Evolutionary conservation across 2,113 vertebrate genomes (phyloP).

Genomic region (Mobula birostris): DNA sequence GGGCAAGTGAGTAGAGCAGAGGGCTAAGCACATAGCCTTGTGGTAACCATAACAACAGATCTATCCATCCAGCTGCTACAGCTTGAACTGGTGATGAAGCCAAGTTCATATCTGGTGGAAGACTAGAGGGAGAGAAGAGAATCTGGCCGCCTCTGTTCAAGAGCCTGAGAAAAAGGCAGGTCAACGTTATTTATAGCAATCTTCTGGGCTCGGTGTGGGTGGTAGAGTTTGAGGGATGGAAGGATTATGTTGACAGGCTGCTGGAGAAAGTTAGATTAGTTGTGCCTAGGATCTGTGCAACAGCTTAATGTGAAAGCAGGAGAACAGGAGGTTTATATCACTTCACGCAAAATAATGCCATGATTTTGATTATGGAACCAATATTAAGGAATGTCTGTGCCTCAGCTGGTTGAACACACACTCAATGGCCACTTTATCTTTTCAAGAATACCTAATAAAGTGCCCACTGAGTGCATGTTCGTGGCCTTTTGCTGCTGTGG

Average conservation of each 20-base stretch:
- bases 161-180: conserved; percentile 48
- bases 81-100: conserved; percentile 45
- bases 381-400: neutral
- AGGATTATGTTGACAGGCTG: conserved; percentile 29
- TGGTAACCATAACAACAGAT: conserved; percentile 43
- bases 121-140: conserved; percentile 44
- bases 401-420: too few relatives aligned
- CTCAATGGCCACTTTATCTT: too few relatives aligned
- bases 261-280: conserved; percentile 26
- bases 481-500: too few relatives aligned
- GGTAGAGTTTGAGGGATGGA: conserved; percentile 40
- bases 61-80: conserved; percentile 46
- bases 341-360: conserved; percentile 3
- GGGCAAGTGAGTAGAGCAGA: too few relatives aligned
- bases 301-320: neutral
- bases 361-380: neutral
- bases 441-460: too few relatives aligned
- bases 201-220: conserved; percentile 46
- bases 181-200: conserved; percentile 48
- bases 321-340: neutral
- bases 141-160: conserved; percentile 44
- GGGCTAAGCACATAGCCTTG: too few relatives aligned
- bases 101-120: conserved; percentile 45
- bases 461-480: too few relatives aligned
- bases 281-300: conserved; percentile 21